Evolutionary conservation across 2,797 vertebrate genomes (phyloP).

Genomic region (Anguilla megastoma): DNA sequence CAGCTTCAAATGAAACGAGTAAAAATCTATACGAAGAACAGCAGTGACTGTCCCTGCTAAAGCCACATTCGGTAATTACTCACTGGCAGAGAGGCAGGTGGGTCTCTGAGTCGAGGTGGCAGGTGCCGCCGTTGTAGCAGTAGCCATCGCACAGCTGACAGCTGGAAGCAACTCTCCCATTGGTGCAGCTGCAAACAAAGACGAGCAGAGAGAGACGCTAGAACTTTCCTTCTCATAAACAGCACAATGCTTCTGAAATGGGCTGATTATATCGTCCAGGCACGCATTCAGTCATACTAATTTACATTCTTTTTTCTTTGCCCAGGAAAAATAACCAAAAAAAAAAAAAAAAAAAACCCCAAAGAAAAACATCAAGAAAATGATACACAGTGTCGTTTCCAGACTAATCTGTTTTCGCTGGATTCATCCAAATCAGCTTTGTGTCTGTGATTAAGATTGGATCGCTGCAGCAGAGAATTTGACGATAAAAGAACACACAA

Average conservation of each 20-base stretch:
- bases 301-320: neutral
- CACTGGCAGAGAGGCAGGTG: constrained; percentile 83
- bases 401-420: neutral
- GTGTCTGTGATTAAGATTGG: neutral
- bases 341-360: neutral
- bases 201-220: neutral
- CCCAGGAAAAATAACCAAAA: neutral
- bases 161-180: constrained; percentile 92
- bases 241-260: neutral
- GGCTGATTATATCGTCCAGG: neutral
- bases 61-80: constrained; percentile 76
- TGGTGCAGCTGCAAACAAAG: constrained; percentile 82
- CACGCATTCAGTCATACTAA: neutral
- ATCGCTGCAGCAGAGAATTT: neutral
- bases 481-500: neutral
- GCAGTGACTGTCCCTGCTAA: neutral
- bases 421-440: neutral
- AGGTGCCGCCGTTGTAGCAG: constrained; percentile 97
- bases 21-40: constrained; percentile 20
- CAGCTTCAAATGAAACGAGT: constrained; percentile 35
- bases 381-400: neutral
- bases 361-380: neutral
- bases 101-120: constrained; percentile 82
- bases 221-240: neutral
- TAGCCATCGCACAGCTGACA: constrained; percentile 97